Conservation (phyloP, 2,113 vertebrate species). For the Lophochroa leadbeateri region DNA sequence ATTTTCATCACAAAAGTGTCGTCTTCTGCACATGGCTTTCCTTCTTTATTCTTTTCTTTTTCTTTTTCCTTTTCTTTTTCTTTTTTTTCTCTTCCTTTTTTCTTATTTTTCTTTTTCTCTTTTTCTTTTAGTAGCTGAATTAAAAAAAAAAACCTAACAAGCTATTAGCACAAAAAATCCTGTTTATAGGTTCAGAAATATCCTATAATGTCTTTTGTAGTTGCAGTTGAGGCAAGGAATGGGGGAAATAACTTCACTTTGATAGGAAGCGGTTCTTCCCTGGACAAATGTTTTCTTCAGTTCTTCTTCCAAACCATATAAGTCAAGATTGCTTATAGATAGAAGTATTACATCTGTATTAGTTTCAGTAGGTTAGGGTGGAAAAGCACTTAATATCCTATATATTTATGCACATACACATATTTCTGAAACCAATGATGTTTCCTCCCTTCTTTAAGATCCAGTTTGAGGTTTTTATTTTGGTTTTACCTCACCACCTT, state of each 20-base stretch:
- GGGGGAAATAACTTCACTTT: background rate
- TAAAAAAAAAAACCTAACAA: background rate
- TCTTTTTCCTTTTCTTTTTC: fast-evolving
- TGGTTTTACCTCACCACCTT: background rate
- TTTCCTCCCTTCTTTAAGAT: background rate
- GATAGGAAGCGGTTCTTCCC: background rate
- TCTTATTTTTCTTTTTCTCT: background rate
- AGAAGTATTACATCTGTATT: background rate
- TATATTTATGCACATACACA: background rate
- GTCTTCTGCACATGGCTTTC: background rate
- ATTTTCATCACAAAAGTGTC: background rate
- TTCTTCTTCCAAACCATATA: background rate
- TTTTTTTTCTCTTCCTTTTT: no score
- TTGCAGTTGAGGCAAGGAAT: background rate
- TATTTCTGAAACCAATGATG: background rate
- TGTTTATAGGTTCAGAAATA: background rate
- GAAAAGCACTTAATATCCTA: background rate
- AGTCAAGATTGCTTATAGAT: background rate
- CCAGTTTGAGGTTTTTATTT: background rate
- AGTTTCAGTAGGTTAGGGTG: background rate
- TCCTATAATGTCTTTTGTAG: background rate
- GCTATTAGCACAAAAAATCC: background rate
- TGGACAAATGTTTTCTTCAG: background rate
- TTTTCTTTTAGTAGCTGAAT: background rate
- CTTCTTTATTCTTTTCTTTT: background rate